Evolutionary conservation across 2,797 vertebrate species (phyloP), one percentile per base, ranked within the genome.

Genomic region (Hydrocynus forskahlii): DNA sequence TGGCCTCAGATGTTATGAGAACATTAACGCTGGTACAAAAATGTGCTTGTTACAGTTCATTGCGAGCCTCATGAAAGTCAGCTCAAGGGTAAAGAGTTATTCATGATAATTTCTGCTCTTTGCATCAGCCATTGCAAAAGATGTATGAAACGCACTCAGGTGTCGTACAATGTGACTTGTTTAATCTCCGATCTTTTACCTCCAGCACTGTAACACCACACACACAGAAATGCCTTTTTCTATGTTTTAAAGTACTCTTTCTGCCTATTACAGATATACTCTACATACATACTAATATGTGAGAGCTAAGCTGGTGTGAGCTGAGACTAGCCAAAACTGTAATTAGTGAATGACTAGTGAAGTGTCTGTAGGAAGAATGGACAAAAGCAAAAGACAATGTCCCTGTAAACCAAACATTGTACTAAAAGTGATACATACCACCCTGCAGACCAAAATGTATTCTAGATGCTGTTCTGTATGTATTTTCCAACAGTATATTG

Each of bases 91-190:
- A 83, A 75, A 79, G 78, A 76, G 45, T 83, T 70, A 54, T n/a
- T 75, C 55, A 68, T 79, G 63, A 83, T 83, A 14, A 83, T 87
- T 87, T 85, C 81, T 12, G 60, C 74, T 72, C 62, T 87, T 87
- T 87, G 86, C 86, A 83, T 85, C 84, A 87, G 74, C 86, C 83
- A 63, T 70, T 81, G 35, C 62, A 57, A 81, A 80, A 82, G 81
- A 59, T 83, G 60, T 63, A 16, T 29, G 73, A 76, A 71, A 74
- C 67, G 64, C 64, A 67, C 73, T 80, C 25, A 72, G 35, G 54
- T 76, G 63, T 79, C 83, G 69, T 75, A 67, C 62, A 73, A 66
- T 73, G 59, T 0, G 23, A 76, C 67, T 35, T 25, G 79, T 62
- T 73, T 52, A 79, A 84, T 73, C 83, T 69, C 50, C 25, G 70